Base-by-base conservation (phyloP, 2,888 invertebrate species). In the Catocala sponsa region DNA sequence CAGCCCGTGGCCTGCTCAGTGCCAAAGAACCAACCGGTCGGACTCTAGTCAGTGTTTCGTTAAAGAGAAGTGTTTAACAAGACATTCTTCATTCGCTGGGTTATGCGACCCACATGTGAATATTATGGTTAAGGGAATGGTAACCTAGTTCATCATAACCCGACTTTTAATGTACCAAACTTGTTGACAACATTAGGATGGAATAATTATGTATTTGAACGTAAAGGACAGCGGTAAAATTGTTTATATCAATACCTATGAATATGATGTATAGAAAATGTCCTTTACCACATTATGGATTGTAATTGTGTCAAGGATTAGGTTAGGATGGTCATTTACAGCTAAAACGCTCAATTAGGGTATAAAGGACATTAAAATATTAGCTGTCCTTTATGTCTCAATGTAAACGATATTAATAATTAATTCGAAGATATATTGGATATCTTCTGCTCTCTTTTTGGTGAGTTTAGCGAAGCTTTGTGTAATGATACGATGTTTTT, bases 41-140 rank as follows among this genome's bases (percentile, higher is more conserved):
- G 71, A 66, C 76, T 72, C 63, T 73, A 73, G 76, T 75, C 76
- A 75, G 48, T 54, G 12, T 57, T 33, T 33, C 38, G n/a, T 38
- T 38, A 38, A 38, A 38, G 38, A 55, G 35, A 49, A 7, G 15
- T 55, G 55, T 46, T 25, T 25, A 25, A 32, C 11, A 7, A 42
- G 25, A 57, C 49, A 57, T 57, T 48, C 12, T 42, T 62, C 38
- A 25, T 62, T 48, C 15, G 52, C 35, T 41, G 52, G 48, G 62
- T 57, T 10, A 35, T 0, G 33, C 32, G 48, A 53, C 52, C 56
- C 53, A 6, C 35, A 38, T 62, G 62, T 62, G 57, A 57, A 62
- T 53, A 62, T 47, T 48, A 54, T 35, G 43, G 44, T 44, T 62
- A 62, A 62, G 62, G 57, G 62, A 57, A 57, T 48, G 62, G 62